Base-by-base conservation (phyloP, 1,140 invertebrate genomes). In the Drosophila carrolli region DNA sequence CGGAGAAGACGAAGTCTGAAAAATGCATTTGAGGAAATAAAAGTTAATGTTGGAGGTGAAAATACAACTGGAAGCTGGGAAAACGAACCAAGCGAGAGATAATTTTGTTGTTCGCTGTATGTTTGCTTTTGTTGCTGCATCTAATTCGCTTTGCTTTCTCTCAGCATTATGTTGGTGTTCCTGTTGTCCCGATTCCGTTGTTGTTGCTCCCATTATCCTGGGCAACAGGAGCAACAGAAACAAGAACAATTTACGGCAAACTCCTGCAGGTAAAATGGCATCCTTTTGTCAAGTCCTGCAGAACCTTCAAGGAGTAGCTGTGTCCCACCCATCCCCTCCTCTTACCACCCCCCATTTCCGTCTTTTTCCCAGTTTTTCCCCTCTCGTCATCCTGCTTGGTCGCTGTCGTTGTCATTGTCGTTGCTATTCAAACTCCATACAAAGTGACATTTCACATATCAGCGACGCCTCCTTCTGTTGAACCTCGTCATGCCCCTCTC, bases 401-500 rank as follows among this genome's bases (percentile, higher is more conserved):
- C 59, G 71, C 41, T 54, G 63, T 67, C 65, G 67, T 81, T 75
- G 81, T 81, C 81, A 63, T 78, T 78, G 61, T 78, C 79, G 83
- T 81, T 79, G 60, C 79, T 88, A 79, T 86, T 88, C 78, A 88
- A 88, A 79, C 79, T 82, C 68, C 77, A 80, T 81, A 82, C 81
- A 86, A 90, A 85, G 68, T 90, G 86, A 82, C 86, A 85, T 90
- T 80, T 90, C 81, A 90, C 86, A 90, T 90, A 90, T 90, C 81
- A 90, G 79, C 78, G 66, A 71, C 68, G 65, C 65, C 44, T 43
- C 48, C 44, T 35, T 37, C 29, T 70, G 23, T 37, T 32, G 2
- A 32, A 7, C 35, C 13, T 9, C 32, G 23, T n/a, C 9, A 8
- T n/a, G 19, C 1, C 32, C 29, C 29, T 29, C 41, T 38, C 59